A percentile compares a stretch with the other conserved stretches of the same genome.
Conservation (phyloP, 1,140 invertebrate species). For the Trichogramma pretiosum region DNA sequence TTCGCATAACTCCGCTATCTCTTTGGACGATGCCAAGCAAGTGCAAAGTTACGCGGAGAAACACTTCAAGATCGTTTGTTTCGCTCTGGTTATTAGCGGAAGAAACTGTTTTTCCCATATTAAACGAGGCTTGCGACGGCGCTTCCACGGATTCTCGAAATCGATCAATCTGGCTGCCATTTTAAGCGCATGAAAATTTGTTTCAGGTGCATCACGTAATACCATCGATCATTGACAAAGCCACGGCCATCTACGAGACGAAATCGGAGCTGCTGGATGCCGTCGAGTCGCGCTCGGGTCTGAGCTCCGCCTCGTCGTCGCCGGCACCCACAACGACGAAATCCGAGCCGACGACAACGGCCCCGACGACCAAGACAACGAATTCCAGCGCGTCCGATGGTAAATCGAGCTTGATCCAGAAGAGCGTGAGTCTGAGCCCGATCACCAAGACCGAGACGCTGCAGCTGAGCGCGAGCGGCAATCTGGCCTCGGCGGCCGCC, state of each 20-base stretch:
- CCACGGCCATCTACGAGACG: slow-evolving; percentile 16
- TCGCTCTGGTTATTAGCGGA: too few relatives aligned
- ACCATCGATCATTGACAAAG: slow-evolving; percentile 23
- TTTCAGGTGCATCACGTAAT: slow-evolving; percentile 28
- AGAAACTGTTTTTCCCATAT: too few relatives aligned
- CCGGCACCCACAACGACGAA: slow-evolving; percentile 14
- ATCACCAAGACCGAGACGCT: slow-evolving; percentile 24
- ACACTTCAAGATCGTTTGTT: too few relatives aligned
- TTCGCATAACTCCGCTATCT: too few relatives aligned
- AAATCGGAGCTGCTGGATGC: slow-evolving; percentile 10
- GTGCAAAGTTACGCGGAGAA: too few relatives aligned
- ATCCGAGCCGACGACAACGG: neutral
- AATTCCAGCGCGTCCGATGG: neutral
- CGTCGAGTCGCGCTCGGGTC: slow-evolving; percentile 6
- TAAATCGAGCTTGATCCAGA: neutral
- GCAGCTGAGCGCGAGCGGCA: slow-evolving; percentile 30
- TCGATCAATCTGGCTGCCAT: too few relatives aligned
- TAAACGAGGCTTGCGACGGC: too few relatives aligned
- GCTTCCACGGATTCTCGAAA: too few relatives aligned
- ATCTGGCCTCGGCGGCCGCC: slow-evolving; percentile 26
- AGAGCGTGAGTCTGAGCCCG: neutral
- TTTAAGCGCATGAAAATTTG: too few relatives aligned
- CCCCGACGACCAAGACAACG: neutral
- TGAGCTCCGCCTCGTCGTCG: slow-evolving; percentile 3
- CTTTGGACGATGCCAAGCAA: too few relatives aligned